These are phyloP conservation scores for Proisotoma minuta DNA, from an alignment of 2,888 invertebrate species.

Conservation along the genomic window DNA sequence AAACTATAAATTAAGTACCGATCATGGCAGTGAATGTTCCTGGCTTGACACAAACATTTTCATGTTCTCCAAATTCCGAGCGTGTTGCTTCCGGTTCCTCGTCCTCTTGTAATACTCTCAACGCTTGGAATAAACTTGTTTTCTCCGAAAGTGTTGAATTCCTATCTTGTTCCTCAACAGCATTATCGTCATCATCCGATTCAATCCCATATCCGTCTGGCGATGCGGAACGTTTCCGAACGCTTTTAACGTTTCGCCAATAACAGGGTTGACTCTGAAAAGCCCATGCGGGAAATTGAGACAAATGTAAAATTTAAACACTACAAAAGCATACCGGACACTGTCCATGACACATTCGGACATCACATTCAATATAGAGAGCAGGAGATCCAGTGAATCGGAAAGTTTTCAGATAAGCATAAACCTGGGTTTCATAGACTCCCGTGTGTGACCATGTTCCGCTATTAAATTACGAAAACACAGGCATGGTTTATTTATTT, in stretches of 20 bases:
- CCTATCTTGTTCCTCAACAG: conserved; percentile 48
- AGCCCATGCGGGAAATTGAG: not conserved
- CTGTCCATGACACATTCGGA: conserved; percentile 89
- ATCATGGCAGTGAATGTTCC: conserved; percentile 65
- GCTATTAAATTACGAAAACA: no score
- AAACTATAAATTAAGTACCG: conserved; percentile 49
- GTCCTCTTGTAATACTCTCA: conserved; percentile 80
- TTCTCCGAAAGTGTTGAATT: conserved; percentile 67
- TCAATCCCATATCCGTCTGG: not conserved
- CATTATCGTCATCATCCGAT: not conserved
- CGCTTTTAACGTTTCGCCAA: conserved; percentile 78
- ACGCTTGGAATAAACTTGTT: conserved; percentile 80
- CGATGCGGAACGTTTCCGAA: conserved; percentile 67
- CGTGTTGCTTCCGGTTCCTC: conserved; percentile 53
- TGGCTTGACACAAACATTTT: conserved; percentile 62
- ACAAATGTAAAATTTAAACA: not conserved
- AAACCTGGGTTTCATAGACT: conserved; percentile 87
- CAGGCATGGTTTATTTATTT: no score
- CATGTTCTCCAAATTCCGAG: conserved; percentile 49
- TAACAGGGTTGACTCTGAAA: conserved; percentile 83
- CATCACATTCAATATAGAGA: conserved; percentile 89
- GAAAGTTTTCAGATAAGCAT: conserved; percentile 91
- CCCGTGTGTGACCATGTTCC: conserved; percentile 90
- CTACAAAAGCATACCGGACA: conserved; percentile 66
- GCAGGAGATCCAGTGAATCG: conserved; percentile 90